phyloP scores from a whole-genome alignment of 2,888 invertebrate genomes.

The Ochropleura leucogaster region DNA sequence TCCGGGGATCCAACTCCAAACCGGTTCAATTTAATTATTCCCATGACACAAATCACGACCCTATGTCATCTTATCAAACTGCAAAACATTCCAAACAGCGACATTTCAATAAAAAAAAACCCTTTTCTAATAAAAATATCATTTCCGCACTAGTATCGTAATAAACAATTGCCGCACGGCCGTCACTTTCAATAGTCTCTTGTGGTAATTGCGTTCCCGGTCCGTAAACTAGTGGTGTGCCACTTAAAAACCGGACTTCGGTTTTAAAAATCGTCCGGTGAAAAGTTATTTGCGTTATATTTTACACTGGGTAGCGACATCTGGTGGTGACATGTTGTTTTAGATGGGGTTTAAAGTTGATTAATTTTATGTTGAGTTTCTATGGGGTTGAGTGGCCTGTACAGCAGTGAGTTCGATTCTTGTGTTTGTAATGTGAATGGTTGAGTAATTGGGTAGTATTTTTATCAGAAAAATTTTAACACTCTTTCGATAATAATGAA shows the following conservation, averaged over 20 bases:
- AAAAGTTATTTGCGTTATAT: slow-evolving; percentile 55
- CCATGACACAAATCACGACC: not conserved
- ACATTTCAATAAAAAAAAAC: slow-evolving; percentile 11
- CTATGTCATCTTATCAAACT: not conserved
- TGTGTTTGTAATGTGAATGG: not conserved
- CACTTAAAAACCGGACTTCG: slow-evolving; percentile 57
- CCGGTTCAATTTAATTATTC: not conserved
- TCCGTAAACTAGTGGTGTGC: slow-evolving; percentile 45
- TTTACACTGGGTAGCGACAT: slow-evolving; percentile 43
- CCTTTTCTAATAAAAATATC: slow-evolving; percentile 35
- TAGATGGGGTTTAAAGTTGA: slow-evolving; percentile 47
- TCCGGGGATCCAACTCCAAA: not conserved
- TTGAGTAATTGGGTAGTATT: not conserved
- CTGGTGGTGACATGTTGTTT: slow-evolving; percentile 53
- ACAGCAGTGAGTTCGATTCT: not conserved
- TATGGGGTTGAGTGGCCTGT: not conserved
- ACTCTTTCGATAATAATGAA: too few species aligned
- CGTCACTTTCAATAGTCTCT: slow-evolving; percentile 50
- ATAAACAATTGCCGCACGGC: slow-evolving; percentile 45
- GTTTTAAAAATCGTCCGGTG: slow-evolving; percentile 46
- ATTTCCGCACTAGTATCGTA: slow-evolving; percentile 21
- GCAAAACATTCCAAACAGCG: not conserved
- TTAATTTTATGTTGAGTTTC: slow-evolving; percentile 44
- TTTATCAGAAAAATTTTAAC: not conserved
- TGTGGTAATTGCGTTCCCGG: slow-evolving; percentile 56